Percentiles rank a stretch among this genome's conserved stretches.
These are phyloP conservation scores for Rhabditophanes sp. DNA, from an alignment of 2,888 invertebrate species.

Conservation along the genomic window DNA sequence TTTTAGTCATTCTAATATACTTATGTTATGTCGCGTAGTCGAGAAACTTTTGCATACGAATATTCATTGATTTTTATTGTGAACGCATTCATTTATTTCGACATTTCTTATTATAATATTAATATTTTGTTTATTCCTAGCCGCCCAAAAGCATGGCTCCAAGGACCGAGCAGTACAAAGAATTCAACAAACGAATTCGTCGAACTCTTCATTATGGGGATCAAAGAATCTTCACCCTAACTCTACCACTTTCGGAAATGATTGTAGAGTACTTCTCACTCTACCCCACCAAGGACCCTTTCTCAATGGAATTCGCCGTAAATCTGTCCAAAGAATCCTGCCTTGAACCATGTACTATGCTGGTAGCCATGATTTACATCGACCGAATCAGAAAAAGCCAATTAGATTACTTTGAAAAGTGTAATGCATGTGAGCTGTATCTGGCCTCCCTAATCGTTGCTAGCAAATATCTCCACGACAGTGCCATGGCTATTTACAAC, in stretches of 20 bases:
- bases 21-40: too few relatives aligned
- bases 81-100: too few relatives aligned
- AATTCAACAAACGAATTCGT: conserved; percentile 54
- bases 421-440: conserved; percentile 78
- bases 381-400: conserved; percentile 63
- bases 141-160: conserved; percentile 29
- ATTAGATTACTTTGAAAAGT: conserved; percentile 64
- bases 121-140: too few relatives aligned
- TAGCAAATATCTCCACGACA: conserved; percentile 81
- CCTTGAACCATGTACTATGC: conserved; percentile 76
- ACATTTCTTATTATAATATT: too few relatives aligned
- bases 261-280: conserved; percentile 38
- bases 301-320: conserved; percentile 34
- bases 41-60: too few relatives aligned
- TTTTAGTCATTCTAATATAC: too few relatives aligned
- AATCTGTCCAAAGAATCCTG: conserved; percentile 64
- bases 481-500: conserved; percentile 73
- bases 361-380: conserved; percentile 77
- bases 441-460: conserved; percentile 89
- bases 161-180: conserved; percentile 23
- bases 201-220: conserved; percentile 73
- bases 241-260: conserved; percentile 37
- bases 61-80: too few relatives aligned
- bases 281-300: conserved; percentile 28
- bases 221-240: conserved; percentile 20